Percentiles rank a stretch among this genome's conserved stretches.
These are phyloP conservation scores for Drosophila nebulosa DNA, from an alignment of 1,140 invertebrate species.

Conservation along the genomic window DNA sequence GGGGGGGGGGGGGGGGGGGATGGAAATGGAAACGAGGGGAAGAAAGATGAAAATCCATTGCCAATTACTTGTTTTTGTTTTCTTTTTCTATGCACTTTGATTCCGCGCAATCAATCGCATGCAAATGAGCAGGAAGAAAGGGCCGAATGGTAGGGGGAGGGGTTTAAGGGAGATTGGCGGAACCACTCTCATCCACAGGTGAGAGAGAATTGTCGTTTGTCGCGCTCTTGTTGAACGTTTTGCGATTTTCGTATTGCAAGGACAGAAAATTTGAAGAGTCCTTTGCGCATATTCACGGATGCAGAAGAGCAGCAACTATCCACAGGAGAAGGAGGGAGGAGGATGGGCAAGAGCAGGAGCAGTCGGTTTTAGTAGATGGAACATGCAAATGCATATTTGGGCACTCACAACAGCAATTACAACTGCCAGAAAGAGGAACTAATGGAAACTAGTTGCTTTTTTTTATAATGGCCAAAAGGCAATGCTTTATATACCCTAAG, in stretches of 20 bases:
- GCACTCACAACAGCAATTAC: not conserved
- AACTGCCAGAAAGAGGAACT: not conserved
- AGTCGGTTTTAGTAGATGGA: not conserved
- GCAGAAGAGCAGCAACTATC: conserved; percentile 17
- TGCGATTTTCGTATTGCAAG: conserved; percentile 53
- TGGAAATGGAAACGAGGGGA: not conserved
- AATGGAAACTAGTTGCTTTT: not conserved
- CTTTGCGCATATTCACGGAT: conserved; percentile 44
- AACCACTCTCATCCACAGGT: conserved; percentile 22
- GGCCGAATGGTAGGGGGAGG: not conserved
- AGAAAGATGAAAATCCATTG: conserved; percentile 46
- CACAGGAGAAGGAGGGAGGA: not conserved
- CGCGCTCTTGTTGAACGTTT: conserved; percentile 27
- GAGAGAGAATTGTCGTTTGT: conserved; percentile 18
- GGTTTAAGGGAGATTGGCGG: not conserved
- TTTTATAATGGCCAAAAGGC: not conserved
- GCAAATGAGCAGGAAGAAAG: conserved; percentile 33
- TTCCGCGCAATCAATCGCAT: conserved; percentile 38
- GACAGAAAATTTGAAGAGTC: conserved; percentile 33
- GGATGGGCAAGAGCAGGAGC: not conserved
- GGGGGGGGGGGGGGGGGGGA: too few relatives aligned
- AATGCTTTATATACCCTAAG: not conserved
- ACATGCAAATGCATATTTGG: not conserved
- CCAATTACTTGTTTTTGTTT: conserved; percentile 44
- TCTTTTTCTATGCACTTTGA: conserved; percentile 55